phyloP scores from a whole-genome alignment of 2,797 vertebrate genomes.

The Clarias laeviceps region DNA sequence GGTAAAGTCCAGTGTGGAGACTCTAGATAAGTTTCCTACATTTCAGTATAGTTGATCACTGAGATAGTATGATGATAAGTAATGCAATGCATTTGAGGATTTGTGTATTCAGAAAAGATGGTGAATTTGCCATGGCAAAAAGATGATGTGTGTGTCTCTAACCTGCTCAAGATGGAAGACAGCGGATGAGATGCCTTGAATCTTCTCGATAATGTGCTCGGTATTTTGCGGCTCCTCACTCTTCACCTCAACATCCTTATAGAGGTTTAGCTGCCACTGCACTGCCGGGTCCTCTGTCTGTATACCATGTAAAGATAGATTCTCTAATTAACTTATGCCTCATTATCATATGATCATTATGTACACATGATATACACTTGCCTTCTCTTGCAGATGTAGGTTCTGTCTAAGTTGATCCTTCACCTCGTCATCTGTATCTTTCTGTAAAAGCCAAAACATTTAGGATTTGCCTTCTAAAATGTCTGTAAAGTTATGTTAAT shows the following conservation, averaged over 20 bases:
- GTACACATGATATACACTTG: slow-evolving; percentile 57
- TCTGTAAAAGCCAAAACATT: slow-evolving; percentile 73
- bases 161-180: slow-evolving; percentile 96
- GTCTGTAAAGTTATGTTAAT: background rate
- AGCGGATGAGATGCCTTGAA: slow-evolving; percentile 95
- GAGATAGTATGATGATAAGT: background rate
- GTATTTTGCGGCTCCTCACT: slow-evolving; percentile 80
- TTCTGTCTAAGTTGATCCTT: slow-evolving; percentile 91
- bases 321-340: background rate
- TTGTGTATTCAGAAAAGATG: slow-evolving; percentile 17
- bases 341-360: slow-evolving; percentile 14
- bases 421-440: slow-evolving; percentile 96
- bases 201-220: slow-evolving; percentile 85
- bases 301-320: background rate
- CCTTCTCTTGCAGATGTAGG: slow-evolving; percentile 94
- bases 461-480: background rate
- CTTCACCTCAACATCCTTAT: slow-evolving; percentile 87
- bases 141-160: background rate
- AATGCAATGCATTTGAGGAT: background rate
- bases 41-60: background rate
- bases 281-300: slow-evolving; percentile 95
- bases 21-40: background rate
- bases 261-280: slow-evolving; percentile 97
- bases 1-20: background rate
- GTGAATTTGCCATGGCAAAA: background rate